phyloP scores from a whole-genome alignment of 2,888 invertebrate species.

The Malachius bipustulatus region DNA sequence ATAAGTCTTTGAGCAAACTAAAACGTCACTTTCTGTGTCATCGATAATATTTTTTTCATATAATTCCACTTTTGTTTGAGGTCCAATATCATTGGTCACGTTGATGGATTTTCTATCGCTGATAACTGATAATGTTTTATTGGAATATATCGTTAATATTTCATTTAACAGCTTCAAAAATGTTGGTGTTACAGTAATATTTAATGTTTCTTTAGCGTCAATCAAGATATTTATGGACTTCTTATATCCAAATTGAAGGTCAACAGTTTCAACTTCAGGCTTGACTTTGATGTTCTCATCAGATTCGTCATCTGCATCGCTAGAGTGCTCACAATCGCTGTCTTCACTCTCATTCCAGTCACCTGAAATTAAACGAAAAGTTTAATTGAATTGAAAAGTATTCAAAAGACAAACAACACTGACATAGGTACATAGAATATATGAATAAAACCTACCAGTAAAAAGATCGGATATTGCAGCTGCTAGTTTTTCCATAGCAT shows the following conservation, averaged over 20 bases:
- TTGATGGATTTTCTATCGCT: slow-evolving; percentile 35
- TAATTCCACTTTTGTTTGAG: slow-evolving; percentile 45
- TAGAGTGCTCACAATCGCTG: slow-evolving; percentile 41
- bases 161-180: slow-evolving; percentile 44
- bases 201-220: slow-evolving; percentile 53
- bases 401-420: slow-evolving; percentile 2
- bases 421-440: slow-evolving; percentile 6
- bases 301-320: slow-evolving; percentile 38
- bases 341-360: slow-evolving; percentile 38
- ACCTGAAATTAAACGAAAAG: slow-evolving; percentile 20
- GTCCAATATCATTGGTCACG: slow-evolving; percentile 54
- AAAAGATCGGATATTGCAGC: slow-evolving; percentile 67
- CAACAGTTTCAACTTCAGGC: slow-evolving; percentile 15
- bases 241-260: slow-evolving; percentile 21
- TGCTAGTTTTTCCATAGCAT: slow-evolving; percentile 55
- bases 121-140: slow-evolving; percentile 34
- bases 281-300: slow-evolving; percentile 24
- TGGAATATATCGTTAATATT: slow-evolving; percentile 32
- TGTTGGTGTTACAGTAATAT: slow-evolving; percentile 56
- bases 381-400: neutral
- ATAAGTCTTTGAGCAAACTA: slow-evolving; percentile 46
- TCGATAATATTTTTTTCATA: slow-evolving; percentile 41
- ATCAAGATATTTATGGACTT: slow-evolving; percentile 56
- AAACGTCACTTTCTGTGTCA: slow-evolving; percentile 33
- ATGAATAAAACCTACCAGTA: slow-evolving; percentile 43